phyloP scores from a whole-genome alignment of 2,888 invertebrate species.

The Phytoseiulus persimilis region DNA sequence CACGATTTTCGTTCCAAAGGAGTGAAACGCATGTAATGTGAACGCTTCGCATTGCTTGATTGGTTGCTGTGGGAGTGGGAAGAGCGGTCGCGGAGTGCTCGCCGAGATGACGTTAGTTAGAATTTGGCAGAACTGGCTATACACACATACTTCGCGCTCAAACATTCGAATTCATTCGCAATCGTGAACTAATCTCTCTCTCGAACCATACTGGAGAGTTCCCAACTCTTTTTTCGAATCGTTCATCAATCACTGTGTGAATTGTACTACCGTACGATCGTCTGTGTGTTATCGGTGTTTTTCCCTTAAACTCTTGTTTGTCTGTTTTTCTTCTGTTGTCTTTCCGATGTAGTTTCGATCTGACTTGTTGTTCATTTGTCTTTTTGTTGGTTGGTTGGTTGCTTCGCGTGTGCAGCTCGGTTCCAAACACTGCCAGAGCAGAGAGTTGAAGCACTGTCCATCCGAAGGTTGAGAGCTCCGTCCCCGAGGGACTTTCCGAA shows the following conservation, averaged over 20 bases:
- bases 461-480: no score
- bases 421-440: no score
- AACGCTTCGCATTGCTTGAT: not conserved
- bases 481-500: no score
- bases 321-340: not conserved
- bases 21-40: not conserved
- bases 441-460: no score
- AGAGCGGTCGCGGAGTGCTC: not conserved
- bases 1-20: not conserved
- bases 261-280: not conserved
- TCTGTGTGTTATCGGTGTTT: not conserved
- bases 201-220: not conserved
- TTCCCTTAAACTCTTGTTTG: not conserved
- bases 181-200: not conserved
- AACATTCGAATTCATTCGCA: not conserved
- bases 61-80: not conserved
- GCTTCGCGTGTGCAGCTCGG: no score
- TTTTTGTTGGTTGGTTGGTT: not conserved
- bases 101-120: not conserved
- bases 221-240: not conserved
- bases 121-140: slow-evolving; percentile 5
- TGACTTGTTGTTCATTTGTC: not conserved
- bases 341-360: no score
- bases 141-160: not conserved
- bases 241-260: not conserved